Conservation (phyloP, 2,888 invertebrate species). For the Eupithecia centaureata region DNA sequence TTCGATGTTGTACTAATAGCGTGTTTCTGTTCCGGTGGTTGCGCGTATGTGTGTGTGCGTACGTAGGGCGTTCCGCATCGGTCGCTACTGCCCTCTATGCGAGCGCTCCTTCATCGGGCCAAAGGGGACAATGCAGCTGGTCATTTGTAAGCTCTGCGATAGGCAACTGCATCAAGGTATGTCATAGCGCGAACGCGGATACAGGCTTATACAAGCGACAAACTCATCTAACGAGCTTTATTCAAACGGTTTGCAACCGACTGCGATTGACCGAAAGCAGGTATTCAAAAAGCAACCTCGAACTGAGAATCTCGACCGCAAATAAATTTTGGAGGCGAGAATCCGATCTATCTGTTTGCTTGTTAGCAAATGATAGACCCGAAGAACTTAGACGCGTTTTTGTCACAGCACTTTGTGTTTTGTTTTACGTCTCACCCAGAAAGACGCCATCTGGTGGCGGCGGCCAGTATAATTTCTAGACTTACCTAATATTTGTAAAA, state of each 20-base stretch:
- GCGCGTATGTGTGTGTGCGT: conserved; percentile 79
- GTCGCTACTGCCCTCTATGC: conserved; percentile 89
- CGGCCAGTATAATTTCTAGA: too few species aligned
- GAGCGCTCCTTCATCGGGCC: conserved; percentile 87
- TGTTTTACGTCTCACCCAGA: neutral
- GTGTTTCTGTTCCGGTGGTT: conserved; percentile 83
- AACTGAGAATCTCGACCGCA: neutral
- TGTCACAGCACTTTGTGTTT: neutral
- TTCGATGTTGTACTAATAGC: conserved; percentile 76
- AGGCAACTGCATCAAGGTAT: conserved; percentile 84
- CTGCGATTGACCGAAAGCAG: neutral
- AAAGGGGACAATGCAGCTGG: conserved; percentile 87
- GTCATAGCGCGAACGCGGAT: conserved; percentile 57
- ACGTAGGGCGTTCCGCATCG: conserved; percentile 88
- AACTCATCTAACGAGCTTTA: conserved; percentile 1
- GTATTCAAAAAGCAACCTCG: neutral
- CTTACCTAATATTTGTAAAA: too few species aligned
- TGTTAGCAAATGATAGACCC: neutral
- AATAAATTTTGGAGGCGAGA: neutral
- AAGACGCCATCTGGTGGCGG: too few species aligned
- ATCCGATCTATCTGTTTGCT: neutral
- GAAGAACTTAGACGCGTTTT: neutral
- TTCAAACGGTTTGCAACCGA: neutral
- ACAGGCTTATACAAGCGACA: conserved; percentile 41
- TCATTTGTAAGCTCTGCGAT: conserved; percentile 84